Conservation (phyloP, 1,140 invertebrate genomes). For the Eriosoma lanigerum region DNA sequence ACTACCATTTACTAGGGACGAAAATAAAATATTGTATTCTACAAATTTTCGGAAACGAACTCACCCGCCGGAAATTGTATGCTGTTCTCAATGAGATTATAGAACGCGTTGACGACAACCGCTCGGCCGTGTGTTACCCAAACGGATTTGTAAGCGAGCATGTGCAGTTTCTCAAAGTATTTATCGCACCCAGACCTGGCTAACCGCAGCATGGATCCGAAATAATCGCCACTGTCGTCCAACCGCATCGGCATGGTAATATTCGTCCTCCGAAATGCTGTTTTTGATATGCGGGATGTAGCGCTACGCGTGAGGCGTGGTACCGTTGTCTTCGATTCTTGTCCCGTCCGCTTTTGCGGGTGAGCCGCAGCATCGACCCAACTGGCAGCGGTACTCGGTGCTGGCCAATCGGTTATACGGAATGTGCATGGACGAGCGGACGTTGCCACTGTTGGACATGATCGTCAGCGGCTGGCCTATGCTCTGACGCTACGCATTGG, state of each 20-base stretch:
- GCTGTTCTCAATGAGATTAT: constrained; percentile 61
- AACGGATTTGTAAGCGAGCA: constrained; percentile 62
- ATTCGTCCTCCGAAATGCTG: not conserved
- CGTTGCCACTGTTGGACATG: constrained; percentile 55
- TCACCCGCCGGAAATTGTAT: constrained; percentile 55
- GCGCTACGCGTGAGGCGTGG: no score
- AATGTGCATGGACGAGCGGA: constrained; percentile 61
- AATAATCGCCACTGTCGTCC: not conserved
- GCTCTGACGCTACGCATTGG: constrained; percentile 58
- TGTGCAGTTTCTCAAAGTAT: not conserved
- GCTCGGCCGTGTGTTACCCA: constrained; percentile 61
- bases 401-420: constrained; percentile 60
- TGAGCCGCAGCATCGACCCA: not conserved
- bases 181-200: not conserved
- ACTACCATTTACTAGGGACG: no score
- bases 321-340: no score
- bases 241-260: not conserved
- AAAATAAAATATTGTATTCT: no score
- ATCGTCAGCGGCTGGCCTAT: constrained; percentile 88
- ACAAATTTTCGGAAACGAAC: not conserved
- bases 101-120: constrained; percentile 63
- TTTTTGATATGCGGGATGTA: no score
- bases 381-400: constrained; percentile 57
- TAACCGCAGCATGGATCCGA: not conserved
- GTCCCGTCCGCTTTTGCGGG: no score